Percentiles rank a stretch among this genome's conserved stretches.
Evolutionary conservation across 92 coral and sea anemone genomes (phyloP).

Genomic region (Umimayanthus kanabou): DNA sequence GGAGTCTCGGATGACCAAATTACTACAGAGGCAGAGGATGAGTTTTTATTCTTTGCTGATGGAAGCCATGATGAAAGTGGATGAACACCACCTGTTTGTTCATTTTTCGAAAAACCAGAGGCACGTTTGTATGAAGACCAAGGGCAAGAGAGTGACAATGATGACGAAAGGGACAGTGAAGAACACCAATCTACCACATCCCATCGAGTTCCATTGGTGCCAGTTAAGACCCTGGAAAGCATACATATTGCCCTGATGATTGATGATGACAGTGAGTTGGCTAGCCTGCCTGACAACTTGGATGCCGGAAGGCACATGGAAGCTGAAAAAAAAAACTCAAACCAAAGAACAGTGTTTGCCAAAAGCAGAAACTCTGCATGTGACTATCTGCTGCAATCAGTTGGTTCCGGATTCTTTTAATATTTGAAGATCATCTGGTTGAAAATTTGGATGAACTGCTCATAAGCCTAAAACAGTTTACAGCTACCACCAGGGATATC

Average conservation of each 20-base stretch:
- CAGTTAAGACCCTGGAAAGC: constrained; percentile 11
- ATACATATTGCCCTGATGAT: background rate
- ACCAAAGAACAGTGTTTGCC: no score
- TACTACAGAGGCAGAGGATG: background rate
- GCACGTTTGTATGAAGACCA: background rate
- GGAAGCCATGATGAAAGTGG: constrained; percentile 14
- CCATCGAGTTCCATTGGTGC: constrained; percentile 1
- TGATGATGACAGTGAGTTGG: background rate
- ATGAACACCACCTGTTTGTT: constrained; percentile 14
- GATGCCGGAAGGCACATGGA: no score
- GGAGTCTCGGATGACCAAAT: constrained; percentile 1
- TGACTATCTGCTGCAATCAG: no score
- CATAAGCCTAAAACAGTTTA: no score
- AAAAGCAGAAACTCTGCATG: no score
- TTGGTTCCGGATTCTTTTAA: no score
- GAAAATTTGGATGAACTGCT: no score
- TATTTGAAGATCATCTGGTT: background rate
- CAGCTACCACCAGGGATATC: no score
- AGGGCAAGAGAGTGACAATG: no score
- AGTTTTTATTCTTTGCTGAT: background rate
- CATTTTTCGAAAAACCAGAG: constrained; percentile 22
- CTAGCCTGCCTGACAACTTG: background rate
- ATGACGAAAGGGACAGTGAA: background rate
- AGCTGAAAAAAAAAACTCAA: no score
- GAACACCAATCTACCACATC: background rate